Evolutionary conservation across 2,113 vertebrate genomes (phyloP).

Genomic region (Rattus rattus): DNA sequence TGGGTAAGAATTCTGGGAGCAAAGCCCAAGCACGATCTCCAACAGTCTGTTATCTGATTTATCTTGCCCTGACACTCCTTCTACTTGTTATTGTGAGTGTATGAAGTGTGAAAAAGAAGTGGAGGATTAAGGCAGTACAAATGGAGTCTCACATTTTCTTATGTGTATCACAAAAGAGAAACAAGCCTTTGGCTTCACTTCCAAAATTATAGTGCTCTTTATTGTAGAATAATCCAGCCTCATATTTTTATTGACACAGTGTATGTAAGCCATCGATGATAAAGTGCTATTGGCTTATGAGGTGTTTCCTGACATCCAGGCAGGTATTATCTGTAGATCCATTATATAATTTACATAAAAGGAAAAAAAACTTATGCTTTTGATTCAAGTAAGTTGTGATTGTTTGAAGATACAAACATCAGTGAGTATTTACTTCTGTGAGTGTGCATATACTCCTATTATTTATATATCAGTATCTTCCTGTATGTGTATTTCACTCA

Average conservation of each 20-base stretch:
- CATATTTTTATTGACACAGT: not conserved
- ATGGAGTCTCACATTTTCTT: not conserved
- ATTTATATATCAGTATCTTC: not conserved
- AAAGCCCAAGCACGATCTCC: not conserved
- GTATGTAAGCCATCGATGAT: not conserved
- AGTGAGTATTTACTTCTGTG: not conserved
- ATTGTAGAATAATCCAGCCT: not conserved
- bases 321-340: not conserved
- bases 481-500: not conserved
- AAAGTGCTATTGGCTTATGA: not conserved
- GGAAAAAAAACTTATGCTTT: not conserved
- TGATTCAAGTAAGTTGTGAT: not conserved
- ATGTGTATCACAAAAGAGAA: not conserved
- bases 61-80: not conserved
- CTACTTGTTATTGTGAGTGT: not conserved
- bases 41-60: not conserved
- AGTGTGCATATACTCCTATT: not conserved
- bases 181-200: not conserved
- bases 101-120: not conserved
- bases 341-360: not conserved
- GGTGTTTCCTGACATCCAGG: not conserved
- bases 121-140: not conserved
- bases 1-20: not conserved
- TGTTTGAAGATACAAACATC: not conserved
- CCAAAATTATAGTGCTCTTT: not conserved